phyloP scores from a whole-genome alignment of 1,140 invertebrate genomes.

The Drosophila persimilis region DNA sequence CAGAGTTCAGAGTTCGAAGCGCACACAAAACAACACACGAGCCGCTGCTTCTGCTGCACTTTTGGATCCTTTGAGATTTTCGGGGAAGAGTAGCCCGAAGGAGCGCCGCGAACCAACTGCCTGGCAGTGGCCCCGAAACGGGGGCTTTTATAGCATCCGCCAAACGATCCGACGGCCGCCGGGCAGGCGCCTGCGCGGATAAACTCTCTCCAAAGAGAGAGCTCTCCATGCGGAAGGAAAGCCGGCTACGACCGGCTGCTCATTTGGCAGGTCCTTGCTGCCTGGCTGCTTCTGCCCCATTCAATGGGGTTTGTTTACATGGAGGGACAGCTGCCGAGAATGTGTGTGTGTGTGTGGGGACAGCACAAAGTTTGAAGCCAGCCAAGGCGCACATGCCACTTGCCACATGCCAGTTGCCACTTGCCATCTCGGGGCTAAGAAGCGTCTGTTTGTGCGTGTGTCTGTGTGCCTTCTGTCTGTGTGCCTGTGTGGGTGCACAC shows the following conservation, averaged over 20 bases:
- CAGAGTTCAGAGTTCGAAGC: constrained; percentile 4
- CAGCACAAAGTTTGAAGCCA: constrained; percentile 51
- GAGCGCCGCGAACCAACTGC: constrained; percentile 56
- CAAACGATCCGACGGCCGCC: not conserved
- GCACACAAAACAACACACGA: not conserved
- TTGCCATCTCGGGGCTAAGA: constrained; percentile 50
- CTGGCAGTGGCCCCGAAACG: constrained; percentile 9
- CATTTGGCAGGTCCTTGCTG: constrained; percentile 38
- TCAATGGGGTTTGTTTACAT: constrained; percentile 67
- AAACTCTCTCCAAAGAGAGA: constrained; percentile 9
- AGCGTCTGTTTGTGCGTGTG: constrained; percentile 9
- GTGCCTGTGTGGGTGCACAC: constrained; percentile 31
- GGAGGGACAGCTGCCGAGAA: constrained; percentile 52
- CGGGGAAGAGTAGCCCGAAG: constrained; percentile 1
- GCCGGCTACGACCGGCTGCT: constrained; percentile 45
- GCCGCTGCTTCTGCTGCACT: not conserved
- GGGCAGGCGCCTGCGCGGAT: constrained; percentile 56
- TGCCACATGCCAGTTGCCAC: constrained; percentile 37
- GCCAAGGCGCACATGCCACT: constrained; percentile 24
- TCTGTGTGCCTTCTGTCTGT: constrained; percentile 18
- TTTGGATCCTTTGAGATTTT: not conserved
- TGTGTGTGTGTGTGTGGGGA: constrained; percentile 22
- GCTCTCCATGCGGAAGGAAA: not conserved
- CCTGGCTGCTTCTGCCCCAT: not conserved
- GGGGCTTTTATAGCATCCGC: constrained; percentile 54